Evolutionary conservation across 2,888 invertebrate genomes (phyloP), one percentile per base, ranked within the genome.

Genomic region (Apotomis betuletana): DNA sequence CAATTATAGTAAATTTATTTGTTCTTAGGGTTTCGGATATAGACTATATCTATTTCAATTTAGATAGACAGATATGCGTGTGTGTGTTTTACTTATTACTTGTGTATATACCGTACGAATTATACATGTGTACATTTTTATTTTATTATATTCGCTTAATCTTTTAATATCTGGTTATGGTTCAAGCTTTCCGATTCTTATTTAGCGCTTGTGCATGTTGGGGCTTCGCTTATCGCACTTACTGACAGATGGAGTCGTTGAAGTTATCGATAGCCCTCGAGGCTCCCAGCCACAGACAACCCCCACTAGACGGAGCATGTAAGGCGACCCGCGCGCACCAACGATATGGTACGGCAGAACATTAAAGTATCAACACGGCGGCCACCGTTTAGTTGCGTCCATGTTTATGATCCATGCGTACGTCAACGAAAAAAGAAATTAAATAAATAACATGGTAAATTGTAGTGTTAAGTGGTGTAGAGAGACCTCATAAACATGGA

Each of bases 251-350:
- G 83, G 88, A 89, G 88, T 90, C 88, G 76, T 85, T 91, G 91
- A 89, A 85, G 77, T 90, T 92, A 90, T 91, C n/a, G n/a, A n/a
- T n/a, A n/a, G 91, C 85, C 89, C 91, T 87, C 90, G 88, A 75
- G 86, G 77, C 88, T 91, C 91, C 90, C 90, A 79, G 77, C 73
- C 65, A n/a, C n/a, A n/a, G n/a, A n/a, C n/a, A n/a, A n/a, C n/a
- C n/a, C n/a, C n/a, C n/a, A n/a, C n/a, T n/a, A n/a, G n/a, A n/a
- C n/a, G n/a, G n/a, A n/a, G n/a, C n/a, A n/a, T n/a, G n/a, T n/a
- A n/a, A n/a, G n/a, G n/a, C n/a, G n/a, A n/a, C n/a, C n/a, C n/a
- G n/a, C n/a, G n/a, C n/a, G n/a, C n/a, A n/a, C n/a, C n/a, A n/a
- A n/a, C n/a, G n/a, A n/a, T n/a, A n/a, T n/a, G n/a, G n/a, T n/a